phyloP scores from a whole-genome alignment of 2,797 vertebrate genomes.

The Enteromius radiatus region DNA sequence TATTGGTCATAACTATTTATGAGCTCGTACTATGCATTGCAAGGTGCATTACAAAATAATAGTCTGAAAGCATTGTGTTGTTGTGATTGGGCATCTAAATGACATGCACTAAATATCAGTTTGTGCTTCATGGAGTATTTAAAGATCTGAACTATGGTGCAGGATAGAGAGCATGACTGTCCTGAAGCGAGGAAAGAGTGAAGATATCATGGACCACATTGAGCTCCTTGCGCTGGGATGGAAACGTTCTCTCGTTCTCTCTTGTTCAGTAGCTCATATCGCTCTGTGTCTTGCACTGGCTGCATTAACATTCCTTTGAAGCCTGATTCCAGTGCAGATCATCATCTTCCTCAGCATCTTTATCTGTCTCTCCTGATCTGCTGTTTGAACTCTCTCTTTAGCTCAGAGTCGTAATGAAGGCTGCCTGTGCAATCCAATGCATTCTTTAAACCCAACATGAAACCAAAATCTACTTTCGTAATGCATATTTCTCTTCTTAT shows the following conservation, averaged over 20 bases:
- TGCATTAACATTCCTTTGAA: constrained; percentile 82
- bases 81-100: background rate
- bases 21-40: background rate
- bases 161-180: background rate
- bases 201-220: background rate
- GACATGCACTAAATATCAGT: background rate
- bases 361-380: constrained; percentile 52
- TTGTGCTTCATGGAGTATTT: background rate
- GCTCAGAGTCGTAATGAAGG: constrained; percentile 19
- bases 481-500: background rate
- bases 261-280: constrained; percentile 43
- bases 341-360: constrained; percentile 48
- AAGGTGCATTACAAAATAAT: background rate
- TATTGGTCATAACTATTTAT: background rate
- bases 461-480: background rate
- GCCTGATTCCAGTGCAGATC: constrained; percentile 71
- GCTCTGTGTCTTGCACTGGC: constrained; percentile 65
- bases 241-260: constrained; percentile 12
- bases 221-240: background rate
- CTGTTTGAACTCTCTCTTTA: constrained; percentile 45
- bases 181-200: background rate
- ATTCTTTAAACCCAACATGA: background rate
- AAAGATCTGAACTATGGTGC: background rate
- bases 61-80: background rate
- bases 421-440: background rate